Evolutionary conservation across 2,888 invertebrate species (phyloP), one percentile per base, ranked within the genome.

Genomic region (Synergus laeviventris): DNA sequence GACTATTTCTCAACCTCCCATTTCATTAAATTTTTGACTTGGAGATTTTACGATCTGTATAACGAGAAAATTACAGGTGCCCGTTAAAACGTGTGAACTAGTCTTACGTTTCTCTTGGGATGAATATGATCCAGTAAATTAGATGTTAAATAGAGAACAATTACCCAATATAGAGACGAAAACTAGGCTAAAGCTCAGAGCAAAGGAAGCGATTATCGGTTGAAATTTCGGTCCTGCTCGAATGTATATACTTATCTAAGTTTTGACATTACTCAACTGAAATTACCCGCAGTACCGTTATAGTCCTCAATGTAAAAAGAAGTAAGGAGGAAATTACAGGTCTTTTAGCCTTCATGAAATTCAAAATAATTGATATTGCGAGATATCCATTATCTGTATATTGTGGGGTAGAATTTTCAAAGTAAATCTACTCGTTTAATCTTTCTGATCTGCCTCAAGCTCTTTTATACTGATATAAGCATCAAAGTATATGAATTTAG

Each of bases 161-260:
- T 64, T 42, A 64, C 21, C n/a, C 42, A 42, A 64, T 64, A 42
- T 21, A 45, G 45, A 66, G 21, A 45, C n/a, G 31, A 70, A 70
- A 70, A 70, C 70, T 70, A 12, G 49, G 31, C 16, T 70, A 49
- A 70, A 70, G 49, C 45, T 24, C 14, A 31, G 31, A 12, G 45
- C 24, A 45, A 70, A 70, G n/a, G 16, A 49, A 45, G 31, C 31
- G 66, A 39, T 24, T 45, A 45, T 66, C 66, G 16, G 42, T 16
- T 21, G 18, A 24, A 66, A 66, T 66, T 45, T 16, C 24, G 42
- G 8, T 24, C 64, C 24, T 45, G 11, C 49, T n/a, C n/a, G 31
- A 70, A 70, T 70, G 31, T 70, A 70, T 70, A n/a, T 70, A 70
- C 49, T 49, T 49, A n/a, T 70, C 70, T 31, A 49, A 70, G 45